phyloP scores from a whole-genome alignment of 1,140 invertebrate genomes.

The Pseudomyrmex concolor region DNA sequence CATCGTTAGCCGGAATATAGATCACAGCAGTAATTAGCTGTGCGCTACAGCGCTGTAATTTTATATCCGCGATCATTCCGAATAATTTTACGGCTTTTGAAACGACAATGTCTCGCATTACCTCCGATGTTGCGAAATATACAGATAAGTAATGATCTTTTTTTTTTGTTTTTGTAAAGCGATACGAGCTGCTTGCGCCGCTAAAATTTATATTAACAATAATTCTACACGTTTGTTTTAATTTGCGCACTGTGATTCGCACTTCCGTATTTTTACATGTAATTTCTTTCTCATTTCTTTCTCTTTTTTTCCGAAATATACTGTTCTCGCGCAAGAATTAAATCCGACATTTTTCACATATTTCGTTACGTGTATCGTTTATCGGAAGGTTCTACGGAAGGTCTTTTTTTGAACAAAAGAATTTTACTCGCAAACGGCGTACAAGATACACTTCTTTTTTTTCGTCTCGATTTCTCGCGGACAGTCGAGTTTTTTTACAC shows the following conservation, averaged over 20 bases:
- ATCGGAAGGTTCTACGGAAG: background rate
- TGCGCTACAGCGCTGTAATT: constrained; percentile 23
- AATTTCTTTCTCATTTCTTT: too few species aligned
- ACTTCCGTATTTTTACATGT: too few species aligned
- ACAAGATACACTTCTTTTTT: background rate
- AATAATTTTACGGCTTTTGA: constrained; percentile 40
- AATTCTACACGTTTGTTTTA: background rate
- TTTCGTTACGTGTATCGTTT: too few species aligned
- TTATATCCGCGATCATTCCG: constrained; percentile 37
- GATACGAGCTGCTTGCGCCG: too few species aligned
- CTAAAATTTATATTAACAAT: too few species aligned
- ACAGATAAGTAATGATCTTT: background rate
- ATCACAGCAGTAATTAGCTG: constrained; percentile 42
- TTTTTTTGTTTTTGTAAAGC: too few species aligned
- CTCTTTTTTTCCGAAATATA: too few species aligned
- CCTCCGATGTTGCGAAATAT: background rate
- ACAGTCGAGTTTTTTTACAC: constrained; percentile 3
- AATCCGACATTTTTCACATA: too few species aligned
- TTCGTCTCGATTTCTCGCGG: constrained; percentile 6
- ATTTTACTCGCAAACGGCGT: background rate
- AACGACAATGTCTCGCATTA: background rate
- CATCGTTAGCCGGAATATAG: constrained; percentile 49
- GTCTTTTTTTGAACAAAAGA: background rate
- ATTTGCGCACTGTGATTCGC: background rate
- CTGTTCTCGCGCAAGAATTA: too few species aligned